Base-by-base conservation (phyloP, 2,797 vertebrate genomes). In the Alcedo atthis region DNA sequence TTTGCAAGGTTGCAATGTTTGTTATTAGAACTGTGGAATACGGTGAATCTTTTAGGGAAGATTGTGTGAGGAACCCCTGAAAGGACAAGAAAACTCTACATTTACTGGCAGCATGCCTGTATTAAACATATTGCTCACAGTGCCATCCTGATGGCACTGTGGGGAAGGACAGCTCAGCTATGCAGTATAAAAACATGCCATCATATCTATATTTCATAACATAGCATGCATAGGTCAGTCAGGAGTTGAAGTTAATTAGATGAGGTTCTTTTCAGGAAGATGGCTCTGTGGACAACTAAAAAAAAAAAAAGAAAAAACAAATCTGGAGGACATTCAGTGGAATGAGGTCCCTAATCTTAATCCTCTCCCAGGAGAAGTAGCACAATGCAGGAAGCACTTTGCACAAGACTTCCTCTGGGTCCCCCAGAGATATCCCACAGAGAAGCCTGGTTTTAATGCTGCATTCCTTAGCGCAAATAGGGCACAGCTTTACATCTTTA, bases 251-350 rank as follows among this genome's bases (percentile, higher is more conserved):
- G 91, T 87, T 92, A 97, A 97, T 97, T 89, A 95, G 81, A 95
- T 73, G 94, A 94, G 93, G 96, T 96, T 86, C 98, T 98, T 98
- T 98, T 97, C 98, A 98, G 98, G 98, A 98, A 98, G 97, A 97
- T 91, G 25, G 61, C 26, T 91, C 97, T 96, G 96, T 94, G 93
- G 92, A 90, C 96, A 93, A 87, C 96, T 98, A 98, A 98, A 97
- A 98, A 98, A 98, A 98, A 51, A 30, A 30, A 15, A 24, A 48
- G 24, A 25, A 48, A 48, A 24, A 48, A 13, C 48, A 28, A 51
- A 51, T 15, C 25, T 28, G 12, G 13, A 98, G 98, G 98, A 97
- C 97, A 97, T 97, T 97, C 97, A 57, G 96, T 94, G 97, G 98
- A 97, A 97, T 98, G 97, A 97, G 96, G 97, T 96, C 95, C 96